These are phyloP conservation scores for Gonocerus acuteangulatus DNA, from an alignment of 2,888 invertebrate species.

Conservation along the genomic window DNA sequence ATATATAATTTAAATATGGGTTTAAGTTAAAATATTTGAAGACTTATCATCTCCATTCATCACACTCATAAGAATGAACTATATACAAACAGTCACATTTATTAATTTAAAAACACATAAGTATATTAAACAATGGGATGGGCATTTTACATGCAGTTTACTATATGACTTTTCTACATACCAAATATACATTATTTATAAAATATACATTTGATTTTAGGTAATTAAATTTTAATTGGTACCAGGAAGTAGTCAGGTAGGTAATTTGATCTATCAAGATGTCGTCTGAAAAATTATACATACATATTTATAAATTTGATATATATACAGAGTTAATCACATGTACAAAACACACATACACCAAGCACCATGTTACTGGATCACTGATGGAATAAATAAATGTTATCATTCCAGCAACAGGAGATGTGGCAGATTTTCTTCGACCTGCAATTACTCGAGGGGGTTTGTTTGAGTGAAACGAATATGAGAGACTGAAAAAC, in stretches of 20 bases:
- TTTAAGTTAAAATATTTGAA: no score
- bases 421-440: constrained; percentile 25
- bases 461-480: neutral
- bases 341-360: constrained; percentile 19
- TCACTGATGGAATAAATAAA: constrained; percentile 18
- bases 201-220: constrained; percentile 3
- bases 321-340: constrained; percentile 27
- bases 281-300: constrained; percentile 19
- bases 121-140: no score
- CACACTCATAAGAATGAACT: no score
- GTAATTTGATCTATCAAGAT: neutral
- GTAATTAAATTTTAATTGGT: neutral
- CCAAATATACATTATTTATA: constrained; percentile 23
- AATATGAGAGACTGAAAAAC: no score
- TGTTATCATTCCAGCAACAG: constrained; percentile 19
- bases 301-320: constrained; percentile 11
- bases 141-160: constrained; percentile 15
- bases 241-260: constrained; percentile 1
- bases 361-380: constrained; percentile 25
- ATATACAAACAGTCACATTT: no score
- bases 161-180: constrained; percentile 5
- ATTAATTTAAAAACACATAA: no score
- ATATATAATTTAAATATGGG: no score
- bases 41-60: no score
- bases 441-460: constrained; percentile 14